Evolutionary conservation across 2,888 invertebrate genomes (phyloP).

Genomic region (Lithophane leautieri): DNA sequence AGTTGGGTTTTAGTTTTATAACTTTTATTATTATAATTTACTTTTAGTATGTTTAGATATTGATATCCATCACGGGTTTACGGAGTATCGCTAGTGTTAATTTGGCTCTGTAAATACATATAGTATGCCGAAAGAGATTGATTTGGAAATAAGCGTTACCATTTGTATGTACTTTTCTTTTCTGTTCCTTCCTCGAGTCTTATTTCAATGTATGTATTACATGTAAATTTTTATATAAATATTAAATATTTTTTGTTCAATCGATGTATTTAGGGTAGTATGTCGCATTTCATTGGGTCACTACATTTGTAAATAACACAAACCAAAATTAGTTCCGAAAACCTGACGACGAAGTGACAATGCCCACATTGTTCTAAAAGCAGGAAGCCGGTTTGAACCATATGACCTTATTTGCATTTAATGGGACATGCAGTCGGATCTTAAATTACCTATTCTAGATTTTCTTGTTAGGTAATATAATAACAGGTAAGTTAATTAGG

Average conservation of each 20-base stretch:
- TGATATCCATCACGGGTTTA: no score
- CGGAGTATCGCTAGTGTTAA: no score
- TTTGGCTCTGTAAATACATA: no score
- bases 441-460: slow-evolving; percentile 33
- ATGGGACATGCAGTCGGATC: slow-evolving; percentile 11
- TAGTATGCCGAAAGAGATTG: no score
- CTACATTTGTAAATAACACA: slow-evolving; percentile 66
- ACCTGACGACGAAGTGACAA: slow-evolving; percentile 67
- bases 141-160: not conserved
- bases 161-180: not conserved
- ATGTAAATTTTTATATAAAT: not conserved
- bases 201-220: not conserved
- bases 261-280: slow-evolving; percentile 64
- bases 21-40: no score
- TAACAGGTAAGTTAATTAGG: not conserved
- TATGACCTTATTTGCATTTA: slow-evolving; percentile 63
- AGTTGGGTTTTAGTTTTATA: no score
- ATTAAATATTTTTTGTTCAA: slow-evolving; percentile 2
- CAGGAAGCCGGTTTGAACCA: slow-evolving; percentile 70
- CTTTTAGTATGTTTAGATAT: no score
- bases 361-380: slow-evolving; percentile 71
- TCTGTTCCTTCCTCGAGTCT: not conserved
- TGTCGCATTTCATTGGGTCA: slow-evolving; percentile 56
- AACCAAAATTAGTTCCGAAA: slow-evolving; percentile 70
- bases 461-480: slow-evolving; percentile 22